Evolutionary conservation across 2,888 invertebrate genomes (phyloP), one percentile per base, ranked within the genome.

Genomic region (Aphidoletes aphidimyza): DNA sequence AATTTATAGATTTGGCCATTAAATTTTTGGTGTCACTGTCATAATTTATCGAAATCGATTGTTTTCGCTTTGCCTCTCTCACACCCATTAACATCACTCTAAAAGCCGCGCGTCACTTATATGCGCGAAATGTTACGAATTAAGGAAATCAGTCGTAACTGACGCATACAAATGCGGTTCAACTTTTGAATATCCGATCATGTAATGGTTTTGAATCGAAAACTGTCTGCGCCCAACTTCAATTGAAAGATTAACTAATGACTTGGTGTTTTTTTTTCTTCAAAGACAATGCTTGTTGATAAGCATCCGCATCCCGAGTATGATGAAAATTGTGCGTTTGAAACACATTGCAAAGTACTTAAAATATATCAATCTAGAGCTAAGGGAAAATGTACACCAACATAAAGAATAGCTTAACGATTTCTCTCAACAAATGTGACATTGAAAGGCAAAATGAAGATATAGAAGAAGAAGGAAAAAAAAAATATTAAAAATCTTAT

Each of bases 1-100:
- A 69, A 69, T 69, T 69, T 34, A 69, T 69, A 69, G 69, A 69
- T 69, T 69, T 34, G 69, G 69, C 69, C 69, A 69, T 69, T 69
- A 69, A 26, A 69, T 69, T 69, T n/a, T 69, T 69, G 69, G 34
- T 69, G 69, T 69, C 69, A 69, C 69, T 69, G 69, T 69, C 69
- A 69, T 69, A 69, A 69, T 69, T 69, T 69, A 69, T 69, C 30
- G 69, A 69, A 9, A 69, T 69, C 69, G 69, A 69, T 69, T 69
- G 69, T 69, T 69, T 69, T 30, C 22, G 6, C 5, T 11, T 11
- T 11, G 11, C 39, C 54, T 9, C 54, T 22, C 22, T 14, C 14
- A 5, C 14, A 54, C n/a, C 22, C 3, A 22, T n/a, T n/a, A n/a
- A n/a, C n/a, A n/a, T n/a, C n/a, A 14, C 6, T 42, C 42, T 42